Evolutionary conservation across 2,113 vertebrate species (phyloP).

Genomic region (Lichenostomus cassidix): DNA sequence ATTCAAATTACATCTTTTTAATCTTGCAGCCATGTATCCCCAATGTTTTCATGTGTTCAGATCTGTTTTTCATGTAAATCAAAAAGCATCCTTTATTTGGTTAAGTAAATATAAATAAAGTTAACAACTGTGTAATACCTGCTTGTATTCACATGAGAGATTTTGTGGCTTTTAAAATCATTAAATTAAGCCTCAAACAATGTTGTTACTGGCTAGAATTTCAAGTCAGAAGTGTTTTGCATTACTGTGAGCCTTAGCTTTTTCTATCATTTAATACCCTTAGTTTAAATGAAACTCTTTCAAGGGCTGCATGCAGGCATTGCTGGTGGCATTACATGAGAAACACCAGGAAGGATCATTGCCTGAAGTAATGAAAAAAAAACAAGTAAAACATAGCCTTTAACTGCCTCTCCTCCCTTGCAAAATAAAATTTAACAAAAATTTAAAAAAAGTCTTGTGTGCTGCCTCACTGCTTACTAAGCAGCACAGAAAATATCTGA

Average conservation of each 20-base stretch:
- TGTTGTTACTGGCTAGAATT: not conserved
- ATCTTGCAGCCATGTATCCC: not conserved
- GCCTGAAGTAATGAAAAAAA: not conserved
- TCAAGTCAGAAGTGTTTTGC: not conserved
- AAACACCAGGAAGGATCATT: not conserved
- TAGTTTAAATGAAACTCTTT: not conserved
- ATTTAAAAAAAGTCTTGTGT: not conserved
- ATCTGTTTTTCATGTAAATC: not conserved
- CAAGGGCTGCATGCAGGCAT: not conserved
- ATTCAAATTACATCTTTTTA: not conserved
- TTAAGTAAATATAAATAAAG: conserved; percentile 17
- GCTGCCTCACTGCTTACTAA: not conserved
- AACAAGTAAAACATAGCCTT: not conserved
- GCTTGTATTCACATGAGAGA: not conserved
- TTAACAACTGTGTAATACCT: not conserved
- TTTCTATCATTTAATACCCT: not conserved
- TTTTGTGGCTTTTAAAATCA: not conserved
- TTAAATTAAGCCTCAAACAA: not conserved
- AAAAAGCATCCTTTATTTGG: not conserved
- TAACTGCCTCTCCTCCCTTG: fast-evolving
- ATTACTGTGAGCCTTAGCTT: not conserved
- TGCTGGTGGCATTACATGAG: not conserved
- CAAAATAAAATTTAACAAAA: not conserved
- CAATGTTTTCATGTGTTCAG: not conserved
- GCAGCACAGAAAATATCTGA: not conserved